Percentiles rank a stretch among this genome's conserved stretches.
Conservation (phyloP, 2,113 vertebrate genomes). For the Myotis lucifugus region DNA sequence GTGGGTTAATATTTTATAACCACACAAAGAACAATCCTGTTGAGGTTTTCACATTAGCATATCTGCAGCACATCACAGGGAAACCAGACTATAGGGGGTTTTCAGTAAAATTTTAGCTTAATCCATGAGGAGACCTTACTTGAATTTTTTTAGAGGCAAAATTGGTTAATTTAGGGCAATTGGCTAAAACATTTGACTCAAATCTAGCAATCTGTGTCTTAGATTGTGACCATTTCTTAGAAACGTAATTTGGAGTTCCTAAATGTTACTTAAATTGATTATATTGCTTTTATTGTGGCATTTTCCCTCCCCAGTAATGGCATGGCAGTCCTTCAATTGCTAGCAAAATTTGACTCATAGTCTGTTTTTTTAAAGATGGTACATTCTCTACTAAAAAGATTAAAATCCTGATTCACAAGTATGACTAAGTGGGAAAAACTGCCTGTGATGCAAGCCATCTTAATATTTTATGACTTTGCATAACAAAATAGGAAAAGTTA, state of each 20-base stretch:
- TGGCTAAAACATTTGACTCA: neutral
- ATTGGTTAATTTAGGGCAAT: neutral
- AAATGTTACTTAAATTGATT: neutral
- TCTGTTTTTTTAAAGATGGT: neutral
- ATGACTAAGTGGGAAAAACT: neutral
- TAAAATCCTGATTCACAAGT: neutral
- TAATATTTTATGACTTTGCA: constrained; percentile 49
- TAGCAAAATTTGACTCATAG: neutral
- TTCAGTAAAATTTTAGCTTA: neutral
- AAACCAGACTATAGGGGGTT: neutral
- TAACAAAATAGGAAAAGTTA: constrained; percentile 44
- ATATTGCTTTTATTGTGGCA: neutral
- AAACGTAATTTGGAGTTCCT: neutral
- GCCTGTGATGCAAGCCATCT: neutral
- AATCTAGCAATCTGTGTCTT: neutral
- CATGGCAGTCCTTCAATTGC: neutral
- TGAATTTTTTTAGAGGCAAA: neutral
- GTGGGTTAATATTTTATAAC: constrained; percentile 43
- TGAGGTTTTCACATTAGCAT: constrained; percentile 1
- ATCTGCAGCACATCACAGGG: neutral
- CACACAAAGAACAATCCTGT: neutral
- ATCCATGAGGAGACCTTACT: neutral
- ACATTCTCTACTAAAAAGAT: constrained; percentile 12
- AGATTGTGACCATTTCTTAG: neutral
- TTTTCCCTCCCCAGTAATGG: neutral